These are phyloP conservation scores for Zaprionus bogoriensis DNA, from an alignment of 2,888 invertebrate species.

Conservation along the genomic window DNA sequence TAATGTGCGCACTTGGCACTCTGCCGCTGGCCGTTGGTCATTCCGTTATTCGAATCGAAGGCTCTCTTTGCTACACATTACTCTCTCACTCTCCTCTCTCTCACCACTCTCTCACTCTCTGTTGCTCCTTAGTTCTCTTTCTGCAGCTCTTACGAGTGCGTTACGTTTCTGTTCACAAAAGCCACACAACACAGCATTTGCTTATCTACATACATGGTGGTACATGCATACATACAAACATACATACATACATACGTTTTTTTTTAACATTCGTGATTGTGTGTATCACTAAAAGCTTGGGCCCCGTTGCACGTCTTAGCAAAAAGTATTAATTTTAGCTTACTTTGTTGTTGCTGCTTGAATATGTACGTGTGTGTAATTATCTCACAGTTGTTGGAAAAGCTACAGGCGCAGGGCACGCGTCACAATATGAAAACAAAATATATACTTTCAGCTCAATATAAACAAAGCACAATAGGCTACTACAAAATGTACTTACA, in stretches of 20 bases:
- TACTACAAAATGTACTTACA: slow-evolving; percentile 44
- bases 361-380: slow-evolving; percentile 33
- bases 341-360: slow-evolving; percentile 49
- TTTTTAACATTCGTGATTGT: slow-evolving; percentile 28
- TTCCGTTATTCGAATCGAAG: slow-evolving; percentile 47
- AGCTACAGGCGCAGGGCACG: slow-evolving; percentile 39
- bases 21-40: slow-evolving; percentile 47
- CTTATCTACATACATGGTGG: slow-evolving; percentile 33
- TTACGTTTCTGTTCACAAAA: slow-evolving; percentile 21
- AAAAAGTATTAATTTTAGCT: slow-evolving; percentile 51
- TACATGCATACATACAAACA: slow-evolving; percentile 15
- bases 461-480: slow-evolving; percentile 30
- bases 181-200: slow-evolving; percentile 22
- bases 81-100: slow-evolving; percentile 3
- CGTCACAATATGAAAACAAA: slow-evolving; percentile 47
- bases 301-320: slow-evolving; percentile 65
- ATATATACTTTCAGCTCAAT: slow-evolving; percentile 41
- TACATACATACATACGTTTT: slow-evolving; percentile 17
- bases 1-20: slow-evolving; percentile 73
- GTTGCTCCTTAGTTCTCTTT: slow-evolving; percentile 1
- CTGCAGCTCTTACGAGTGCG: slow-evolving; percentile 7
- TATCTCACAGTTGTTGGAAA: slow-evolving; percentile 45
- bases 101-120: slow-evolving; percentile 9
- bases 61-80: slow-evolving; percentile 26
- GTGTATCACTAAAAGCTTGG: slow-evolving; percentile 38